Base-by-base conservation (phyloP, 1,140 invertebrate species). In the Scylla paramamosain region DNA sequence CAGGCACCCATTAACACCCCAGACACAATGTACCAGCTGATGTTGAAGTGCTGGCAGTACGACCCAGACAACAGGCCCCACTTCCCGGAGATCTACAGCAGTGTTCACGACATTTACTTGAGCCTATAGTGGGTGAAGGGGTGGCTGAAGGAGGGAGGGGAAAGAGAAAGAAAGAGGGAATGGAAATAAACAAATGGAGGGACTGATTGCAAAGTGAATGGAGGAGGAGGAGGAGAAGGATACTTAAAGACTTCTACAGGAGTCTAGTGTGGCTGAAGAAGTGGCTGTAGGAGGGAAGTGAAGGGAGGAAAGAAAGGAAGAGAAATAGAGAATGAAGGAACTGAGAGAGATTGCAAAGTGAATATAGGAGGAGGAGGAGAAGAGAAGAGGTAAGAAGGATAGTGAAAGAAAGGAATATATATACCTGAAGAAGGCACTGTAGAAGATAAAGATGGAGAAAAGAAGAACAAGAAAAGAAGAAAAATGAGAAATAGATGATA, bases 31-130 rank as follows among this genome's bases (percentile, higher is more conserved):
- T 99, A 99, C 97, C 97, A 98, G 95, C 97, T 99, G 91, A 99
- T 99, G 99, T 97, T 99, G 82, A 97, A 98, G 95, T 99, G 99
- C 96, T 99, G 99, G 99, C 98, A 99, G 96, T 99, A 99, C 96
- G 98, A 99, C 96, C 98, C 99, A 2, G 98, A 99, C 96, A 98
- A 98, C 96, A 97, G 99, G 96, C 99, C 99, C 14, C 99, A 99
- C 97, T 99, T 99, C 97, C 98, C 98, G 96, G 98, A 99, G 97
- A 98, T 99, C 96, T 98, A 98, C 97, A 95, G 67, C 29, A 39
- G 89, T 84, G 96, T 96, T 0, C 96, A 96, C 88, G 89, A 59
- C 46, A 95, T 96, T 52, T 96, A 95, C 92, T 14, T 93, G 2
- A 45, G 84, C 14, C 28, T 94, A 89, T 92, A 94, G 67, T 67